Evolutionary conservation across 2,797 vertebrate species (phyloP), one percentile per base, ranked within the genome.

Genomic region (Karalla daura): DNA sequence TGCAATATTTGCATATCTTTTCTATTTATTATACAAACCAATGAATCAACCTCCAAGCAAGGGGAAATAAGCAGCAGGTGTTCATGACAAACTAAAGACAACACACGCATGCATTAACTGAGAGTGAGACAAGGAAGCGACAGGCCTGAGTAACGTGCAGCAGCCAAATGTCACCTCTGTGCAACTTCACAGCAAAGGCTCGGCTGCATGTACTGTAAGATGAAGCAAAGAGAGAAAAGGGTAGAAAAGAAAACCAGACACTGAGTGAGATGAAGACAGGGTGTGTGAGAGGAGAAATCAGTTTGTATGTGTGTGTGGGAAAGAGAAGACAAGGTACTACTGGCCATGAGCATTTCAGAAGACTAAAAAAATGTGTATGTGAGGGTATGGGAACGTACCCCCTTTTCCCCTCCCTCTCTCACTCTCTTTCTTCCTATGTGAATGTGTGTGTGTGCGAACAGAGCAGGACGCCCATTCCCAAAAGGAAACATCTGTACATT

Each of bases 401-500:
- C 23, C 20, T 52, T 74, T 49, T 72, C 68, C 71, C 37, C 59
- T 62, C 58, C 2, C 35, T 70, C 50, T 68, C 68, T 70, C 64
- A 7, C 46, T 47, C 30, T 58, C 46, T 66, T 15, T 45, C n/a
- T 65, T 17, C 62, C 4, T 43, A 39, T 40, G 41, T 65, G 69
- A 40, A 53, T 72, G 70, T 70, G 76, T 66, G 56, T 80, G 81
- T 80, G 84, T 80, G 85, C 75, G 81, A 78, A 87, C 59, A 58
- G 88, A 87, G 78, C 63, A 79, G 80, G 81, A 88, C 85, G 86
- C 85, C 88, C 74, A 76, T 80, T 94, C 95, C 95, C 94, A 84
- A 70, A 94, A 95, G 95, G 95, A 96, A 96, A 96, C 95, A 96
- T 96, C 95, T 96, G 96, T 93, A 95, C 96, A 97, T 98, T 97